phyloP scores from a whole-genome alignment of 2,797 vertebrate species.

The Holocentrus rufus region DNA sequence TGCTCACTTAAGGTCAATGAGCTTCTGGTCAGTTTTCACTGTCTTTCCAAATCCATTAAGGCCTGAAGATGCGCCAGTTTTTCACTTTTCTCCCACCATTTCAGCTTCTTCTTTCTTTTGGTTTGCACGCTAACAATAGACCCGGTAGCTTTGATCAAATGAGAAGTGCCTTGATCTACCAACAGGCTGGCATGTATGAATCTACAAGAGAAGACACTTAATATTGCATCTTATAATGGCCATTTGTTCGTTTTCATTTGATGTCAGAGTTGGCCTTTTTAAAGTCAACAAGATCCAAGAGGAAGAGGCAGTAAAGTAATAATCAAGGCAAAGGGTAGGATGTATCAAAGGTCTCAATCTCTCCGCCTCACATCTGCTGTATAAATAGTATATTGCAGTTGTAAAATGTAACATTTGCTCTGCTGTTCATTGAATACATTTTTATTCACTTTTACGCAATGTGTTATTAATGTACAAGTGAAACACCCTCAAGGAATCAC shows the following conservation, averaged over 20 bases:
- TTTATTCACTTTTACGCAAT: constrained; percentile 40
- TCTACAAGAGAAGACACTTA: background rate
- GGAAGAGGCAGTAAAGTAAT: no score
- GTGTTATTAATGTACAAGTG: constrained; percentile 65
- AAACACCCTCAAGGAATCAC: constrained; percentile 60
- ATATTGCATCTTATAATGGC: background rate
- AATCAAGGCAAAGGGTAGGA: constrained; percentile 1
- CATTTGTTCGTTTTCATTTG: background rate
- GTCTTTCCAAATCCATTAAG: constrained; percentile 55
- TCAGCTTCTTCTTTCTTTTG: constrained; percentile 3
- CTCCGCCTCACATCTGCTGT: constrained; percentile 8
- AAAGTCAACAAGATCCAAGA: background rate
- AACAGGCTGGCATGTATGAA: background rate
- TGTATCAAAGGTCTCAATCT: constrained; percentile 9
- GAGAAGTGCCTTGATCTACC: constrained; percentile 22
- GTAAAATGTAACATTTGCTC: constrained; percentile 38
- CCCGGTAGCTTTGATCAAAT: background rate
- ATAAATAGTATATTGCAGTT: constrained; percentile 19
- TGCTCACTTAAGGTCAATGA: constrained; percentile 46
- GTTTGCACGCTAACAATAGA: background rate
- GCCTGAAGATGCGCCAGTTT: constrained; percentile 27
- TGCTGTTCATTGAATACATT: constrained; percentile 37
- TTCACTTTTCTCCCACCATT: constrained; percentile 19
- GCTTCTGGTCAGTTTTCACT: constrained; percentile 39
- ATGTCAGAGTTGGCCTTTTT: background rate